phyloP scores from a whole-genome alignment of 2,888 invertebrate species.

The Tenthredo amoena region DNA sequence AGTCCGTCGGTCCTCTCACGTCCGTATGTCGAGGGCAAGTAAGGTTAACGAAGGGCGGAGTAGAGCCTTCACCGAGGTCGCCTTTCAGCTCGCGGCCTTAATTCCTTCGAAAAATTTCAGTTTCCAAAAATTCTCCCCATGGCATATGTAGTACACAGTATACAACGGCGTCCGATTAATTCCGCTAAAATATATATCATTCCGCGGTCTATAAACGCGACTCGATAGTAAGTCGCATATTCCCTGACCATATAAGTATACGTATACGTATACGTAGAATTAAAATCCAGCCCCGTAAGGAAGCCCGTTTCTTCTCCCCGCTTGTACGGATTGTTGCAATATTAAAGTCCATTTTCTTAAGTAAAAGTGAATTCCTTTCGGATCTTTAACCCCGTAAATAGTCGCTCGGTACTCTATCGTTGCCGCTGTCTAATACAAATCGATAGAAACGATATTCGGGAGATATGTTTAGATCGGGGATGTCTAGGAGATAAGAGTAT shows the following conservation, averaged over 20 bases:
- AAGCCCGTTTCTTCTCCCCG: neutral
- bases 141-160: no score
- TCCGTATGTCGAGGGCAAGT: slow-evolving; percentile 11
- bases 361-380: slow-evolving; percentile 20
- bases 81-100: neutral
- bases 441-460: no score
- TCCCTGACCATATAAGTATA: neutral
- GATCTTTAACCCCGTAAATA: neutral
- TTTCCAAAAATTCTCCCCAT: no score
- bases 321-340: neutral
- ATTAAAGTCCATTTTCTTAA: neutral
- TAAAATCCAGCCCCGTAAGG: neutral
- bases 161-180: no score
- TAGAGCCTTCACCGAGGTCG: slow-evolving; percentile 19
- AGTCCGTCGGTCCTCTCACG: slow-evolving; percentile 32
- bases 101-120: neutral
- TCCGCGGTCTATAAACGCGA: no score
- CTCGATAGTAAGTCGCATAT: neutral
- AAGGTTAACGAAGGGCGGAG: slow-evolving; percentile 44
- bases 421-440: no score
- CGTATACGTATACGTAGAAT: neutral
- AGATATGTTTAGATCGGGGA: neutral
- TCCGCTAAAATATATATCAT: no score
- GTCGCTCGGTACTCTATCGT: neutral
- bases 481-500: neutral